A percentile compares a stretch with the other conserved stretches of the same genome.
Evolutionary conservation across 2,797 vertebrate genomes (phyloP).

Genomic region (Anabacerthia variegaticeps): DNA sequence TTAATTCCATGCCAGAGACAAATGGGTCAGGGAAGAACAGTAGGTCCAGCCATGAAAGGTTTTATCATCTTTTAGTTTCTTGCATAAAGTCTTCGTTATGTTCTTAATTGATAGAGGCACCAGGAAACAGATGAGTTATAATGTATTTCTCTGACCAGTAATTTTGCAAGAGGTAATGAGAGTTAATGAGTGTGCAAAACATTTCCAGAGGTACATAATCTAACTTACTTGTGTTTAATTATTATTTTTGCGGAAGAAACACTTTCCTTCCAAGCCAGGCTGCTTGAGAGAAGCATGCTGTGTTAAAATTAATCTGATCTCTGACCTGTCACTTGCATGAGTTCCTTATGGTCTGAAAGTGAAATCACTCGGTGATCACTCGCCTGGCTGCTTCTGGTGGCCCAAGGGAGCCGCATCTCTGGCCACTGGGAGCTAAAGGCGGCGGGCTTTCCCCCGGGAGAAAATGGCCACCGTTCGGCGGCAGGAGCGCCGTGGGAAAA

Average conservation of each 20-base stretch:
- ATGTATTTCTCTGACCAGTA: neutral
- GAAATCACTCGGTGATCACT: neutral
- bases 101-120: neutral
- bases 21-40: neutral
- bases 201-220: neutral
- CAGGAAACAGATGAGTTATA: neutral
- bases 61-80: neutral
- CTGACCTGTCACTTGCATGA: neutral
- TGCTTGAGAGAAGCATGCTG: neutral
- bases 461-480: no score
- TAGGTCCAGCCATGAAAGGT: neutral
- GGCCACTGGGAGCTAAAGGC: no score
- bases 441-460: no score
- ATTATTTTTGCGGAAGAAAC: neutral
- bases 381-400: no score
- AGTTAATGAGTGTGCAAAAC: neutral
- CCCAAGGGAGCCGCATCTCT: no score
- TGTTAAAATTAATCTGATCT: neutral
- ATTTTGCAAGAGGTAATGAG: slow-evolving; percentile 8
- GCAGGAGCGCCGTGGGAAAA: no score
- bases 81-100: neutral
- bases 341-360: neutral
- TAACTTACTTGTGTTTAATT: neutral
- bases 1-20: neutral
- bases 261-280: neutral